phyloP scores from a whole-genome alignment of 2,113 vertebrate species.

The Larimichthys polyactis region DNA sequence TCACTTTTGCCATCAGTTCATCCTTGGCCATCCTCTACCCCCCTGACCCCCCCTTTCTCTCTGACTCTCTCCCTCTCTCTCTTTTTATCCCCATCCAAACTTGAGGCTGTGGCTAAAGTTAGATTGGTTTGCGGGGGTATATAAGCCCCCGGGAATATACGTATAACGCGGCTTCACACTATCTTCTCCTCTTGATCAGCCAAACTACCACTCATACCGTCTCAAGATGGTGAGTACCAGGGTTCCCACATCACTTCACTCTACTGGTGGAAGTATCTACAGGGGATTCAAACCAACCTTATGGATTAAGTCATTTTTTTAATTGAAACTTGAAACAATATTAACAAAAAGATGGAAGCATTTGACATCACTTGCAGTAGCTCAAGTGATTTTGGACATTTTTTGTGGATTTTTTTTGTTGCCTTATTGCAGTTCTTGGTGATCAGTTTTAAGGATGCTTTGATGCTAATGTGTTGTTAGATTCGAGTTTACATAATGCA shows the following conservation, averaged over 20 bases:
- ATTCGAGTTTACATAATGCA: neutral
- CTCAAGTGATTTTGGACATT: constrained; percentile 4
- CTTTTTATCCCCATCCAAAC: constrained; percentile 81
- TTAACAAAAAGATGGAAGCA: neutral
- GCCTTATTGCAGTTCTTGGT: neutral
- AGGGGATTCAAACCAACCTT: constrained; percentile 11
- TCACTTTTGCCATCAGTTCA: constrained; percentile 67
- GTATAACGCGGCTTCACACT: constrained; percentile 80
- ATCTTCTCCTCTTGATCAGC: constrained; percentile 82
- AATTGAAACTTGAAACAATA: constrained; percentile 3
- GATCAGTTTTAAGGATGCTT: constrained; percentile 25
- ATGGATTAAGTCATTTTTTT: constrained; percentile 58
- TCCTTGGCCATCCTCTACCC: constrained; percentile 54
- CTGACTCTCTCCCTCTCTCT: constrained; percentile 47
- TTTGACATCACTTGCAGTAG: constrained; percentile 9
- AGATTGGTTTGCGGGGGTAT: constrained; percentile 77
- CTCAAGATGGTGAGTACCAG: constrained; percentile 86
- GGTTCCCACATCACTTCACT: constrained; percentile 48
- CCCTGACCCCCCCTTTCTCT: constrained; percentile 42
- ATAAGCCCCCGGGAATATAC: constrained; percentile 75
- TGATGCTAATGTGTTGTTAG: neutral
- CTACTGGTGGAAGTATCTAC: constrained; percentile 51
- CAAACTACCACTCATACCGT: constrained; percentile 78
- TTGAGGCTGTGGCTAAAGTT: constrained; percentile 86
- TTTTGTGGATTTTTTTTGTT: constrained; percentile 10